Conservation (phyloP, 2,888 invertebrate genomes). For the Meiosimyza platycephala region DNA sequence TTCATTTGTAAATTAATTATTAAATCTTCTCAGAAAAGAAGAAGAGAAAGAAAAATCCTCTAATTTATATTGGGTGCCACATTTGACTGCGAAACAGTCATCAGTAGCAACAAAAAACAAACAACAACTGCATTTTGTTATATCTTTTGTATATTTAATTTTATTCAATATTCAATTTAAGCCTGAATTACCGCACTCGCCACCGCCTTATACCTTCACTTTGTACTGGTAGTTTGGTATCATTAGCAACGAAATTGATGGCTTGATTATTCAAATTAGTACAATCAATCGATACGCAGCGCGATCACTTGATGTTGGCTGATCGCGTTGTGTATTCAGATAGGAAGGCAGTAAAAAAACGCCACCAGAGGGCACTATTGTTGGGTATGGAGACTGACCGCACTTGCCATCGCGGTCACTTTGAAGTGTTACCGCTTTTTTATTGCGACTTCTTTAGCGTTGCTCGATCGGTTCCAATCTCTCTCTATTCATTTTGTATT, state of each 20-base stretch:
- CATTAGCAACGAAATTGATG: constrained; percentile 65
- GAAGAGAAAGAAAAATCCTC: constrained; percentile 34
- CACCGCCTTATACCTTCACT: constrained; percentile 24
- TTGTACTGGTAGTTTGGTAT: constrained; percentile 50
- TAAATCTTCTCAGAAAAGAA: neutral
- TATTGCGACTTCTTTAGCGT: too few species aligned
- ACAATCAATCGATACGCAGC: constrained; percentile 32
- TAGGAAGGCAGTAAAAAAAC: neutral
- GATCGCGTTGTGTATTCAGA: neutral
- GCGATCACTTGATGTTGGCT: constrained; percentile 24
- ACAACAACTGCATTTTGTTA: constrained; percentile 34
- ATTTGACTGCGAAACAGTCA: constrained; percentile 25
- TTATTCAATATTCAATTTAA: constrained; percentile 30
- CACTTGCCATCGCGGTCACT: constrained; percentile 12
- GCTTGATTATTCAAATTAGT: constrained; percentile 65
- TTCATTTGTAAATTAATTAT: constrained; percentile 18
- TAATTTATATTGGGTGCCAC: constrained; percentile 13
- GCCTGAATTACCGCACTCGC: constrained; percentile 37
- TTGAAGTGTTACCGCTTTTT: constrained; percentile 16
- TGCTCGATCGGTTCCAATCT: too few species aligned
- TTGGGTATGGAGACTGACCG: constrained; percentile 2
- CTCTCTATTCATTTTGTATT: too few species aligned
- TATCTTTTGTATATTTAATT: constrained; percentile 25
- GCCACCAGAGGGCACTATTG: constrained; percentile 24
- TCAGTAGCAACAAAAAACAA: neutral